Percentiles rank a stretch among this genome's conserved stretches.
These are phyloP conservation scores for Atopsyche davidsoni DNA, from an alignment of 1,140 invertebrate genomes.

Conservation along the genomic window DNA sequence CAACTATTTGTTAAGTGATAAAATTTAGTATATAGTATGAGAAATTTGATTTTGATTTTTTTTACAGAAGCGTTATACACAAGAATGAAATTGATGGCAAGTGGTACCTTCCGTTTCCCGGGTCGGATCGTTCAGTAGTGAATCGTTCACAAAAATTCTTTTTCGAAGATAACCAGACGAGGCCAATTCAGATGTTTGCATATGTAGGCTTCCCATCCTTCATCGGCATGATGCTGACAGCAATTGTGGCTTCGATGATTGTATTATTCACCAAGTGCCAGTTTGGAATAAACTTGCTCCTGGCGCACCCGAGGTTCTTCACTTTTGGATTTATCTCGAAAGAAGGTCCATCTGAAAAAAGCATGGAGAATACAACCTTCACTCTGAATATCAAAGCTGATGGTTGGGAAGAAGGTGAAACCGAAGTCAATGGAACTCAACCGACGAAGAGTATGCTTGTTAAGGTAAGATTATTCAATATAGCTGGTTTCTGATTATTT, in stretches of 20 bases:
- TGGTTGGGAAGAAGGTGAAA: conserved; percentile 69
- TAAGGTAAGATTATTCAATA: conserved; percentile 38
- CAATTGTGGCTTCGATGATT: no score
- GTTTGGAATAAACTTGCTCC: conserved; percentile 35
- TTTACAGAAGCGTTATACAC: conserved; percentile 20
- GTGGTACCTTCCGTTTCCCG: conserved; percentile 24
- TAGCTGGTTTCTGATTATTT: not conserved
- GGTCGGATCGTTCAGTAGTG: conserved; percentile 18
- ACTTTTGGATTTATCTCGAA: conserved; percentile 62
- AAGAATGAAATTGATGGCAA: conserved; percentile 14
- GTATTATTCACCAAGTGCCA: conserved; percentile 60
- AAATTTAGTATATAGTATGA: not conserved
- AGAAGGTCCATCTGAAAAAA: conserved; percentile 59
- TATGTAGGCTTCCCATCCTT: conserved; percentile 20
- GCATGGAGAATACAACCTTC: conserved; percentile 57
- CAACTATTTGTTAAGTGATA: not conserved
- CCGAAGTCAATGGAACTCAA: conserved; percentile 52
- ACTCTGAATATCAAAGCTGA: conserved; percentile 62
- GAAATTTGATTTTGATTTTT: conserved; percentile 6
- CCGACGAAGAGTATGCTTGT: conserved; percentile 64
- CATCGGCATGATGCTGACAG: conserved; percentile 41
- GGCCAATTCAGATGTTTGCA: conserved; percentile 29
- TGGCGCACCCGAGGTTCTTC: conserved; percentile 68
- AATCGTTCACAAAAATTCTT: conserved; percentile 22
- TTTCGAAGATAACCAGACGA: conserved; percentile 33